Evolutionary conservation across 2,113 vertebrate species (phyloP).

Genomic region (Eretmochelys imbricata): DNA sequence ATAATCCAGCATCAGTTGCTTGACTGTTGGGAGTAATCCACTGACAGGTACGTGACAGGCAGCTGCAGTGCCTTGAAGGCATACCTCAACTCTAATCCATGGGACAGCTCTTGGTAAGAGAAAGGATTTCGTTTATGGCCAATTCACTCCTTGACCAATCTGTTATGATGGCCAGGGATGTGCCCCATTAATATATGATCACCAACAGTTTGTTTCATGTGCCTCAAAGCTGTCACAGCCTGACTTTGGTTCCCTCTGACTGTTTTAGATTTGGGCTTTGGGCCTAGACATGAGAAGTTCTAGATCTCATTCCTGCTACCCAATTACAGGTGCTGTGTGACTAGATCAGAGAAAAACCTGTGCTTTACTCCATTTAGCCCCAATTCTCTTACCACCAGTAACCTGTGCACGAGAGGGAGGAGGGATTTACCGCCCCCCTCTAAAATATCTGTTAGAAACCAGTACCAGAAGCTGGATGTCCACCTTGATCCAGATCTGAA

Average conservation of each 20-base stretch:
- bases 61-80: neutral
- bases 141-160: neutral
- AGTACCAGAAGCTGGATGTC: neutral
- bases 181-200: neutral
- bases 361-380: neutral
- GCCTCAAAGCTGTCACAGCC: neutral
- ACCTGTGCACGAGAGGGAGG: neutral
- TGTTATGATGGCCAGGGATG: neutral
- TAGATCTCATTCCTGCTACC: neutral
- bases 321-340: neutral
- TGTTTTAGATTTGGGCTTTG: neutral
- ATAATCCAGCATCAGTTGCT: fast-evolving
- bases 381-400: neutral
- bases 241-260: neutral
- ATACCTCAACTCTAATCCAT: neutral
- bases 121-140: neutral
- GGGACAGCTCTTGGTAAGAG: neutral
- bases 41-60: no score
- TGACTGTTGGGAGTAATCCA: fast-evolving
- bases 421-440: neutral
- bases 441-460: neutral
- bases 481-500: neutral
- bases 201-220: neutral
- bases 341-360: neutral
- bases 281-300: neutral